These are phyloP conservation scores for Melolontha melolontha DNA, from an alignment of 2,888 invertebrate species.

Conservation along the genomic window DNA sequence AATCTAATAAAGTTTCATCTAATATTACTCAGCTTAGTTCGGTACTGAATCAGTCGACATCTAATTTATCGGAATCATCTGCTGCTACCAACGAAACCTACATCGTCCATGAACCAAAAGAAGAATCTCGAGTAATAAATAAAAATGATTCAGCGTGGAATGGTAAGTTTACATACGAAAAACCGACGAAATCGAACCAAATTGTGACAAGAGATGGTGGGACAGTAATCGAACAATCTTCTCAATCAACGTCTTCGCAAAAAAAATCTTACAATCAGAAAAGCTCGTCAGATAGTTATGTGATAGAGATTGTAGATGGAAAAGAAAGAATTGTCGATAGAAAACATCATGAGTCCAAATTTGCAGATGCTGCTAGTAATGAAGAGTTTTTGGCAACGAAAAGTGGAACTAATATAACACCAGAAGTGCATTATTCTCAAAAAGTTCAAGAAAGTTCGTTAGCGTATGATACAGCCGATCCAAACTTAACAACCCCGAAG, in stretches of 20 bases:
- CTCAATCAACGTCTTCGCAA: constrained; percentile 65
- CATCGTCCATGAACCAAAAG: constrained; percentile 63
- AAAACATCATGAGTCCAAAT: constrained; percentile 71
- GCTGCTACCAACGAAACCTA: constrained; percentile 60
- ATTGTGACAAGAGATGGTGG: constrained; percentile 30
- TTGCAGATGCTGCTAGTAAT: constrained; percentile 59
- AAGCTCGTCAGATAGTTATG: constrained; percentile 74
- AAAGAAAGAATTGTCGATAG: constrained; percentile 73
- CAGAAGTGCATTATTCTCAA: constrained; percentile 69
- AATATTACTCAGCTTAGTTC: constrained; percentile 63
- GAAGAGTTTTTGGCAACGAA: constrained; percentile 70
- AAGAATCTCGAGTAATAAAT: constrained; percentile 60
- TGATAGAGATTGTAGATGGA: constrained; percentile 75
- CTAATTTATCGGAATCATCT: constrained; percentile 57
- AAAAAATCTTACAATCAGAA: constrained; percentile 70
- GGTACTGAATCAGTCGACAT: constrained; percentile 59
- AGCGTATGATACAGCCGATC: constrained; percentile 70
- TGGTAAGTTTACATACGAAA: constrained; percentile 65
- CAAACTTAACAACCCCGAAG: constrained; percentile 63
- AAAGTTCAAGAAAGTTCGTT: constrained; percentile 70
- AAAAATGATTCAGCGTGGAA: constrained; percentile 67
- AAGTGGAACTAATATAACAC: constrained; percentile 71
- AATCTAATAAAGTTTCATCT: constrained; percentile 53
- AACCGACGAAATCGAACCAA: constrained; percentile 49
- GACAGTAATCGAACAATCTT: constrained; percentile 56